Evolutionary conservation across 2,888 invertebrate genomes (phyloP).

Genomic region (Xylota segnis): DNA sequence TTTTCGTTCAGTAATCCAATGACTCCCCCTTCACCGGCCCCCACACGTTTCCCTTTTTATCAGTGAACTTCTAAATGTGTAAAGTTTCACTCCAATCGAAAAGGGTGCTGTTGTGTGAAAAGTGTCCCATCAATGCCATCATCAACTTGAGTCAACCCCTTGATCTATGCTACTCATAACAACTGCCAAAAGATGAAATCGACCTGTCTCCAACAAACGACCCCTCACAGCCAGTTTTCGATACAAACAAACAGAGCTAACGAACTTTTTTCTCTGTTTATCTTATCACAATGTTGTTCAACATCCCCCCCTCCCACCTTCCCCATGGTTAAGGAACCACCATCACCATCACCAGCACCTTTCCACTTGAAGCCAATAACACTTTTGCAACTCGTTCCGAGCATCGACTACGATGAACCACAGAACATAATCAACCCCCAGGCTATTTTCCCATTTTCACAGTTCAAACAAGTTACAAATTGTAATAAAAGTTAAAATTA

Average conservation of each 20-base stretch:
- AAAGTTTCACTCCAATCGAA: slow-evolving; percentile 38
- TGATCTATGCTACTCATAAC: slow-evolving; percentile 53
- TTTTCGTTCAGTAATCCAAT: background rate
- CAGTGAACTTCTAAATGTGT: slow-evolving; percentile 37
- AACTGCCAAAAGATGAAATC: slow-evolving; percentile 48
- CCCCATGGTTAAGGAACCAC: background rate
- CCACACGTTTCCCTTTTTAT: slow-evolving; percentile 2
- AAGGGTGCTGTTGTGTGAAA: slow-evolving; percentile 33
- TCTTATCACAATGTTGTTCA: slow-evolving; percentile 66
- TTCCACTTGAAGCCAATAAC: slow-evolving; percentile 62
- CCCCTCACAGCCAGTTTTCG: slow-evolving; percentile 15
- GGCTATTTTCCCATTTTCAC: slow-evolving; percentile 74
- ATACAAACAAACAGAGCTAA: slow-evolving; percentile 54
- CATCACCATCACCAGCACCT: background rate
- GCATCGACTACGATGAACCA: slow-evolving; percentile 26
- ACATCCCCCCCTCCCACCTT: background rate
- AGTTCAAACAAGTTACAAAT: slow-evolving; percentile 76
- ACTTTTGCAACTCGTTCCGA: slow-evolving; percentile 65
- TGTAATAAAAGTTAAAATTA: slow-evolving; percentile 77
- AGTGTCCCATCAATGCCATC: slow-evolving; percentile 46
- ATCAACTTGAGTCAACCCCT: slow-evolving; percentile 43
- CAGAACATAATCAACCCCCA: slow-evolving; percentile 71
- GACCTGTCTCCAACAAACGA: slow-evolving; percentile 44
- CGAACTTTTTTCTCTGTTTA: slow-evolving; percentile 60
- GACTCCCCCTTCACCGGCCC: background rate